Evolutionary conservation across 2,888 invertebrate genomes (phyloP).

Genomic region (Eudasyphora cyanicolor): DNA sequence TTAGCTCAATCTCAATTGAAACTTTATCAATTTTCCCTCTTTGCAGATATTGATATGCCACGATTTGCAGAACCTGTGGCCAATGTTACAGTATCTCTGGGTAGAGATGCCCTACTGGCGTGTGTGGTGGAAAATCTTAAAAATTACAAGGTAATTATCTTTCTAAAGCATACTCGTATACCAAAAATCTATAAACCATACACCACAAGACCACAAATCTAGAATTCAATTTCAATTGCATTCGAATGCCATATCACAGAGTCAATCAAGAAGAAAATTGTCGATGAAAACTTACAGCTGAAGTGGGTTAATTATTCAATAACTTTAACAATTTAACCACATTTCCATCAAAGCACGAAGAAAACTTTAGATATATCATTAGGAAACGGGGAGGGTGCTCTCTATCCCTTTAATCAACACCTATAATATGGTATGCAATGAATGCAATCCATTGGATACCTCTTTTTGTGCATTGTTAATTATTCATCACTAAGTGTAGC

Average conservation of each 20-base stretch:
- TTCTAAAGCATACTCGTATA: neutral
- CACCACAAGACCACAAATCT: conserved; percentile 3
- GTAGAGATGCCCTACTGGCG: conserved; percentile 91
- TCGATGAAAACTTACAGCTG: neutral
- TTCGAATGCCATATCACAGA: neutral
- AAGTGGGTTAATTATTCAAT: conserved; percentile 26
- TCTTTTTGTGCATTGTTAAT: no score
- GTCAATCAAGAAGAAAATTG: neutral
- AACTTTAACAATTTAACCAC: conserved; percentile 1
- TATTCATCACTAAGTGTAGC: no score
- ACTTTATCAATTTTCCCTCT: neutral
- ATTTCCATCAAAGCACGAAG: neutral
- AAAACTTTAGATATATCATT: neutral
- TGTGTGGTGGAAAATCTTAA: conserved; percentile 94
- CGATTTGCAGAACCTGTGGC: conserved; percentile 93
- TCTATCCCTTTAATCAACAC: no score
- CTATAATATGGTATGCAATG: no score
- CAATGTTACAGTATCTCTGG: conserved; percentile 94
- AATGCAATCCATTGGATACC: neutral
- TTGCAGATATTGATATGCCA: conserved; percentile 82
- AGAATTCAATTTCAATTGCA: neutral
- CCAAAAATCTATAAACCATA: no score
- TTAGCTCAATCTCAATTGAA: no score
- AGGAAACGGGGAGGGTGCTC: no score
- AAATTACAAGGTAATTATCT: conserved; percentile 87